Base-by-base conservation (phyloP, 2,113 vertebrate species). In the Datnioides undecimradiatus region DNA sequence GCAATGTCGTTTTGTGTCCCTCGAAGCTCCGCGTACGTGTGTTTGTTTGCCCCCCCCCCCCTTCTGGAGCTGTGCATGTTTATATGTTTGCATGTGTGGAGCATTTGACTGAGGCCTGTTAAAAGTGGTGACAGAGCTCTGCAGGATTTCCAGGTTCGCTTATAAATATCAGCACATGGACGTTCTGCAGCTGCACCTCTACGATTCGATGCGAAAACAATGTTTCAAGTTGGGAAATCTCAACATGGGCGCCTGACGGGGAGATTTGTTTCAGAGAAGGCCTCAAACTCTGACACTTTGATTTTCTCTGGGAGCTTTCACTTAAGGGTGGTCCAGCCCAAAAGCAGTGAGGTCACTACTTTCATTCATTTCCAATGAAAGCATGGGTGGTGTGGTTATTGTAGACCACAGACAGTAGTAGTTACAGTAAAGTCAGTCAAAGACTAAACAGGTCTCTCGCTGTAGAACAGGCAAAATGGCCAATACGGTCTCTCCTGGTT, bases 281-380 rank as follows among this genome's bases (percentile, higher is more conserved):
- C 70, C 72, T 65, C 40, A 38, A 40, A 73, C 57, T 75, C 31
- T 1, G 25, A 81, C 76, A 74, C 76, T 81, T 65, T 78, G 63
- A 82, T 83, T 88, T 76, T 80, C 65, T 65, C 36, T 46, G 62
- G 5, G 36, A 75, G 79, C 23, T 60, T 86, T 86, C 46, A 31
- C 71, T 84, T 71, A 55, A 80, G 83, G 84, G 89, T 88, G 88
- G 90, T 90, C 90, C 45, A 31, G 80, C 70, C 21, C n/a, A 31
- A 49, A 60, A 2, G 41, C 49, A 52, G 51, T 82, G 85, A 92
- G 77, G 76, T 91, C 90, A 87, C 64, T 4, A 2, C 83, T 92
- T 92, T 91, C 38, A 86, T 90, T 90, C 79, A 82, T 45, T 31
- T 90, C 90, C 91, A 92, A 86, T 79, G 71, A 92, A 93, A 92